phyloP scores from a whole-genome alignment of 2,113 vertebrate species.

The Grus americana region DNA sequence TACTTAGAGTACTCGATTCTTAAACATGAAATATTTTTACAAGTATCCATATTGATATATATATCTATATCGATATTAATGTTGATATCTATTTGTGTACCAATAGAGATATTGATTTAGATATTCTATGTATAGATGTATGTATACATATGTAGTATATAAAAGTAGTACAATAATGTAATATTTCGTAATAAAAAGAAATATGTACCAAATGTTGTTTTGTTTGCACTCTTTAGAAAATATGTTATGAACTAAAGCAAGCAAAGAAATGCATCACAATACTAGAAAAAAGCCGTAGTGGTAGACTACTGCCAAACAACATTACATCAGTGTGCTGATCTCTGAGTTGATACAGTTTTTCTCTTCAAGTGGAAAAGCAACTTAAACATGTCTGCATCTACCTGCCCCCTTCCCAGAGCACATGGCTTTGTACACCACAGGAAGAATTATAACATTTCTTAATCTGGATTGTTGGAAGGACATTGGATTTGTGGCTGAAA shows the following conservation, averaged over 20 bases:
- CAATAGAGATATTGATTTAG: neutral
- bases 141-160: neutral
- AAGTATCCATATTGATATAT: neutral
- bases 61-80: neutral
- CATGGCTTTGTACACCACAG: fast-evolving
- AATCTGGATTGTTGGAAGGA: neutral
- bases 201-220: neutral
- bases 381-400: neutral
- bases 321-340: neutral
- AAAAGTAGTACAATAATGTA: neutral
- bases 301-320: neutral
- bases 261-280: neutral
- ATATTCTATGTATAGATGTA: neutral
- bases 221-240: neutral
- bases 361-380: neutral
- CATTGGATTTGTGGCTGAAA: neutral
- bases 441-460: neutral
- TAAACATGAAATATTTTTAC: neutral
- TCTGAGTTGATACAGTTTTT: neutral
- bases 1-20: neutral
- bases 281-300: neutral
- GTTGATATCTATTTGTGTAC: neutral
- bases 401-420: neutral
- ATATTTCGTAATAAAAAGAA: neutral
- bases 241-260: neutral